Evolutionary conservation across 2,113 vertebrate species (phyloP).

Genomic region (Leptodactylus fuscus): DNA sequence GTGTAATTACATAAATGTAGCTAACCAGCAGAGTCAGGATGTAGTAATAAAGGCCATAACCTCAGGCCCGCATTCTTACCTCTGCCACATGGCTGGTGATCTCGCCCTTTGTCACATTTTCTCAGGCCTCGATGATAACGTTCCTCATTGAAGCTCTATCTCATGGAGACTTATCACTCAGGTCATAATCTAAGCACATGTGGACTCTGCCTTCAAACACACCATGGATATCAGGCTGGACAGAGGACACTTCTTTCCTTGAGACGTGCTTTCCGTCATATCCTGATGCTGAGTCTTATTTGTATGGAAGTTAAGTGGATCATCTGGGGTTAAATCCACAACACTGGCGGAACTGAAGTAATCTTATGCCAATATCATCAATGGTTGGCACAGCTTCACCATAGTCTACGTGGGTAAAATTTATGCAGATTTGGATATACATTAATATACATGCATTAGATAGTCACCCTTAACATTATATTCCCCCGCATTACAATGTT

Average conservation of each 20-base stretch:
- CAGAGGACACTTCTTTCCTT: not conserved
- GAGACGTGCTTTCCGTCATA: not conserved
- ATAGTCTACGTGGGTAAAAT: not conserved
- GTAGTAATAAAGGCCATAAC: not conserved
- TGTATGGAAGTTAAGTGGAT: not conserved
- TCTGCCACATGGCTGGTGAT: not conserved
- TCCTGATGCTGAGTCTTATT: not conserved
- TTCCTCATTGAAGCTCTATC: not conserved
- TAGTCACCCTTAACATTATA: no score
- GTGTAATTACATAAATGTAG: no score
- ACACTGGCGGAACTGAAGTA: not conserved
- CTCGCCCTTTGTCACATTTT: conserved; percentile 35
- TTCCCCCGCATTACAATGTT: no score
- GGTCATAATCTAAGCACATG: conserved; percentile 37
- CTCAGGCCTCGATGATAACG: not conserved
- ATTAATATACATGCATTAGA: no score
- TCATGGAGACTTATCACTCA: not conserved
- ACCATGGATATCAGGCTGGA: conserved; percentile 12
- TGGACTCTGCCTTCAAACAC: conserved; percentile 50
- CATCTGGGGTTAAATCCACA: not conserved
- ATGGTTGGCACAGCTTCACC: not conserved
- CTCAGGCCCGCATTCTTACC: not conserved
- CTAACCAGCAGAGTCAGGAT: no score
- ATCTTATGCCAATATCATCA: not conserved
- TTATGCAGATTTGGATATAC: not conserved